Conservation (phyloP, 1,140 invertebrate species). For the Megalonaias nervosa region DNA sequence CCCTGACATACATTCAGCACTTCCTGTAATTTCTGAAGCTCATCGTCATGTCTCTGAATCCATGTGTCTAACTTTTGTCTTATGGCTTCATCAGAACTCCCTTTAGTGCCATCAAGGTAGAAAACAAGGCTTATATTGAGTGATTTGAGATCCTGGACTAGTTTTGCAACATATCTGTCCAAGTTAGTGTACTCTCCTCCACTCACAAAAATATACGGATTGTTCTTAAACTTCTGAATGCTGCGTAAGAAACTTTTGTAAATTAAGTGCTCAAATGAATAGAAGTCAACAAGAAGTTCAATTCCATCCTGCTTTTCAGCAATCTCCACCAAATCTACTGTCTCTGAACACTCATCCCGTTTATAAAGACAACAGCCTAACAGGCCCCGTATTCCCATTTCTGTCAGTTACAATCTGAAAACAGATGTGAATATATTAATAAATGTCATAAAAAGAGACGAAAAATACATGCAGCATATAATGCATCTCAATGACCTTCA, state of each 20-base stretch:
- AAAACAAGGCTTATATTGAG: slow-evolving; percentile 59
- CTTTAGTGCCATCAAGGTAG: slow-evolving; percentile 61
- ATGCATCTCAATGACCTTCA: no score
- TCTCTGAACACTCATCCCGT: slow-evolving; percentile 46
- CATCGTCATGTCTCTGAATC: slow-evolving; percentile 47
- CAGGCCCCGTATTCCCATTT: slow-evolving; percentile 63
- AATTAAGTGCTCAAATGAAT: slow-evolving; percentile 58
- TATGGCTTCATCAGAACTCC: slow-evolving; percentile 46
- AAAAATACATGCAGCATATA: no score
- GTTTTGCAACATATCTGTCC: slow-evolving; percentile 52
- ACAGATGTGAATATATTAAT: no score
- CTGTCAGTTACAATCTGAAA: background rate
- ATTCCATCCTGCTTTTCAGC: slow-evolving; percentile 54
- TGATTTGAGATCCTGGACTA: slow-evolving; percentile 54
- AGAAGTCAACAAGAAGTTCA: slow-evolving; percentile 65
- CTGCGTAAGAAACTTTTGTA: slow-evolving; percentile 54
- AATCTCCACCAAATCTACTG: slow-evolving; percentile 55
- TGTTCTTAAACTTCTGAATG: slow-evolving; percentile 42
- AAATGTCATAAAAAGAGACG: no score
- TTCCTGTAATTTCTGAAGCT: slow-evolving; percentile 49
- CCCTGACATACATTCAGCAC: slow-evolving; percentile 55
- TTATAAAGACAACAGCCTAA: slow-evolving; percentile 48
- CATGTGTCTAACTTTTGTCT: slow-evolving; percentile 61
- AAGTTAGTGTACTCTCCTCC: slow-evolving; percentile 64
- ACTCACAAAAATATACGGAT: slow-evolving; percentile 53